Evolutionary conservation across 92 coral and sea anemone species (phyloP).

Genomic region (Nematostella vectensis): DNA sequence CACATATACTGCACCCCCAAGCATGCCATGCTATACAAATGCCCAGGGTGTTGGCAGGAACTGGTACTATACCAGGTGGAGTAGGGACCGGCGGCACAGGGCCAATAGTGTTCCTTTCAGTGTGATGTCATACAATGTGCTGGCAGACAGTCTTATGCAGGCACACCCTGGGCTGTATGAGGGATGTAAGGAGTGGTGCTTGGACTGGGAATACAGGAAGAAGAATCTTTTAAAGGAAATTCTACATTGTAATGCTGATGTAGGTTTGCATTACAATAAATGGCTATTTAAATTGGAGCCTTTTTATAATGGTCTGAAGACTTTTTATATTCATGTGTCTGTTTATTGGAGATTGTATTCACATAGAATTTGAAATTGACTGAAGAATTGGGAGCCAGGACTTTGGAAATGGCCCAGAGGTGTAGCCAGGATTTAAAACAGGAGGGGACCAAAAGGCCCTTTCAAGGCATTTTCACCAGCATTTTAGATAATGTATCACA

Average conservation of each 20-base stretch:
- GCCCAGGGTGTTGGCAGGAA: constrained; percentile 34
- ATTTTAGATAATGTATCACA: no score
- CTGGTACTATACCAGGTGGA: constrained; percentile 23
- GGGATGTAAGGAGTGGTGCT: constrained; percentile 45
- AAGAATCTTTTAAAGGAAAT: constrained; percentile 71
- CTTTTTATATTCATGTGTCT: no score
- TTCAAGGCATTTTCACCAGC: no score
- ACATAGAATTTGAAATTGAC: no score
- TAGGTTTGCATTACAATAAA: constrained; percentile 24
- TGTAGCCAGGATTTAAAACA: no score
- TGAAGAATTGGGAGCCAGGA: no score
- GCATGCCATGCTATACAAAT: constrained; percentile 22
- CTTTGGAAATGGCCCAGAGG: no score
- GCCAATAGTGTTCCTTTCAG: constrained; percentile 41
- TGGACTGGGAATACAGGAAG: constrained; percentile 84
- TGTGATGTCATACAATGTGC: constrained; percentile 74
- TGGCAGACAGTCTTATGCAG: constrained; percentile 70
- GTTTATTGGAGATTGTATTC: no score
- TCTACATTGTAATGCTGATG: constrained; percentile 78
- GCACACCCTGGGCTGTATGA: constrained; percentile 50
- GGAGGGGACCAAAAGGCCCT: no score
- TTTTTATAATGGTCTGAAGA: background rate
- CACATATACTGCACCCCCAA: background rate
- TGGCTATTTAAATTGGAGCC: background rate
- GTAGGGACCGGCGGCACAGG: constrained; percentile 13